Evolutionary conservation across 2,888 invertebrate species (phyloP), one percentile per base, ranked within the genome.

Genomic region (Agrotis puta): DNA sequence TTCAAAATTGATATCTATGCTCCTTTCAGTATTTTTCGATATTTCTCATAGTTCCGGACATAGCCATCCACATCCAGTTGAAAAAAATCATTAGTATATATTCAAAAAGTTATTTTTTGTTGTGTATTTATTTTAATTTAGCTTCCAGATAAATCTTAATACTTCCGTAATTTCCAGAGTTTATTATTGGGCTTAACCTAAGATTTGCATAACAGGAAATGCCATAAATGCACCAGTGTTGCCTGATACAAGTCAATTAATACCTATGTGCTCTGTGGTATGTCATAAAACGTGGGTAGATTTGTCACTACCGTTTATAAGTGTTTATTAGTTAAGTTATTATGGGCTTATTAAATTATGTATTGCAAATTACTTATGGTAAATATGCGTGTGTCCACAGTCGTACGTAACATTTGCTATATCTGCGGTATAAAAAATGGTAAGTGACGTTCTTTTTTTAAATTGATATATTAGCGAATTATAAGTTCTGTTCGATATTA

Each of bases 131-230:
- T 33, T 33, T 39, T 39, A 39, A 39, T 54, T 27, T 1, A 27
- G 11, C 4, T 11, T 3, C 5, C 2, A 53, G 13, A 18, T 43
- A 47, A 22, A 51, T 7, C 7, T 20, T 14, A 43, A 20, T 48
- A 45, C 9, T 51, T 56, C 47, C n/a, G 9, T n/a, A n/a, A 20
- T 45, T 50, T 68, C 39, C n/a, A 47, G 24, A 57, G 48, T 65
- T n/a, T 2, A 43, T 70, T 39, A 54, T 39, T 20, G 20, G n/a
- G 3, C 54, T 33, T 57, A 48, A 45, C 48, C 39, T 39, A 63
- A 39, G 20, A 53, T 68, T 61, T 64, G 20, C 56, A 24, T 64
- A 77, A n/a, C n/a, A 69, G 83, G 81, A 81, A 77, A 71, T 83
- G 59, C 20, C 14, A 43, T 27, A 27, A 62, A 50, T 58, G 48